These are phyloP conservation scores for Leptinotarsa texana DNA, from an alignment of 1,140 invertebrate species.

Conservation along the genomic window DNA sequence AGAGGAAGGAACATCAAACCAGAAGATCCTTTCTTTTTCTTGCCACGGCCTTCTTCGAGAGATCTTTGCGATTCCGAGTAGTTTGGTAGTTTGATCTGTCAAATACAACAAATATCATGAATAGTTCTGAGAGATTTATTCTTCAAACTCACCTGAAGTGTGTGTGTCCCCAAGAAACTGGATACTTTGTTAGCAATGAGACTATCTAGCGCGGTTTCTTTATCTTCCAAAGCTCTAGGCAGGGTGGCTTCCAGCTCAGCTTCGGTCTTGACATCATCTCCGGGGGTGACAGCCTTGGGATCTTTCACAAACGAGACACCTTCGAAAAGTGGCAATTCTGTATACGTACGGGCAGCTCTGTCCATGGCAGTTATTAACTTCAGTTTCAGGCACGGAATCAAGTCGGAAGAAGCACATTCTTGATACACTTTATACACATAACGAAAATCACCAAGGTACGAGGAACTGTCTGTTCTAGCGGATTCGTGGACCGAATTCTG, in stretches of 20 bases:
- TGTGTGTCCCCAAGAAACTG: constrained; percentile 75
- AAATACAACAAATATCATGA: not conserved
- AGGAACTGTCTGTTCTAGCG: constrained; percentile 53
- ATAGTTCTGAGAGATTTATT: not conserved
- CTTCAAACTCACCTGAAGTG: constrained; percentile 65
- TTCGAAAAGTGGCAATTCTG: constrained; percentile 67
- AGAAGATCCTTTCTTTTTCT: constrained; percentile 70
- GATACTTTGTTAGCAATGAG: constrained; percentile 75
- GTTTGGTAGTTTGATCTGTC: constrained; percentile 66
- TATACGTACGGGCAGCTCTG: constrained; percentile 65
- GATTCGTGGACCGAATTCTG: constrained; percentile 58
- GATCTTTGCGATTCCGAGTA: constrained; percentile 66
- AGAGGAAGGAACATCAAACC: constrained; percentile 75
- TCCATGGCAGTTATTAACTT: constrained; percentile 75
- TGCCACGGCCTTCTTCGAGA: constrained; percentile 63
- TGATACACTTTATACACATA: constrained; percentile 70
- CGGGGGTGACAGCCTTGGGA: constrained; percentile 54
- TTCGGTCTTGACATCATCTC: constrained; percentile 56
- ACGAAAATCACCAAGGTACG: constrained; percentile 60
- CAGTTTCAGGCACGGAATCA: constrained; percentile 75
- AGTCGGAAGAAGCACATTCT: constrained; percentile 71
- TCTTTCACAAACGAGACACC: constrained; percentile 73
- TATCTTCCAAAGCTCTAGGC: constrained; percentile 69
- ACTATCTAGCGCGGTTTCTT: constrained; percentile 72
- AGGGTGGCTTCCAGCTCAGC: constrained; percentile 69